Percentiles rank a stretch among this genome's conserved stretches.
Evolutionary conservation across 1,140 invertebrate genomes (phyloP).

Genomic region (Eumaeus atala): DNA sequence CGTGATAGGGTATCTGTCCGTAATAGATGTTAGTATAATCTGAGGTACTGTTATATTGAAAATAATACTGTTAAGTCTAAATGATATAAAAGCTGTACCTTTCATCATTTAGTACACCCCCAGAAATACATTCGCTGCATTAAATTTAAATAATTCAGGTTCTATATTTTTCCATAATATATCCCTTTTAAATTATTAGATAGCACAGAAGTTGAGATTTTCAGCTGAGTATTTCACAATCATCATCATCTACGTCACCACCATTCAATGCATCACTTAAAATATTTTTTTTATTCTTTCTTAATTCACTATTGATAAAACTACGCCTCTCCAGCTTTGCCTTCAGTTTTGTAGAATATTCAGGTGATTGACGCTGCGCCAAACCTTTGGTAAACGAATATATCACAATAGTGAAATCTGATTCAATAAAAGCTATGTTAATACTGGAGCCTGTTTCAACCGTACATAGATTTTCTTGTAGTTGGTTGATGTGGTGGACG

Average conservation of each 20-base stretch:
- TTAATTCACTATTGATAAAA: conserved; percentile 58
- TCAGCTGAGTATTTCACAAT: conserved; percentile 47
- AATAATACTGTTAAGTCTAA: too few species aligned
- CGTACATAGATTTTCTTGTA: conserved; percentile 63
- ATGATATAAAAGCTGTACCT: too few species aligned
- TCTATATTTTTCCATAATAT: too few species aligned
- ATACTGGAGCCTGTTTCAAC: conserved; percentile 54
- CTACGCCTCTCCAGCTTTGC: conserved; percentile 40
- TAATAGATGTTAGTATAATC: too few species aligned
- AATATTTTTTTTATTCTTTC: conserved; percentile 45
- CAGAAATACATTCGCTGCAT: too few species aligned
- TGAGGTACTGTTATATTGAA: too few species aligned
- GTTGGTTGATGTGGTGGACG: conserved; percentile 41
- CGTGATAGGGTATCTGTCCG: too few species aligned
- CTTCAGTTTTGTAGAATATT: conserved; percentile 30
- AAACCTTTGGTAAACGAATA: conserved; percentile 62
- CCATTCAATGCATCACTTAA: conserved; percentile 56
- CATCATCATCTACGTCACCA: conserved; percentile 55
- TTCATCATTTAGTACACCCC: too few species aligned
- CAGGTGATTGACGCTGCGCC: conserved; percentile 30
- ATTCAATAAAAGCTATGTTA: conserved; percentile 57
- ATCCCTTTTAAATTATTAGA: too few species aligned
- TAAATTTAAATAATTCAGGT: too few species aligned
- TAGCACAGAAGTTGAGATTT: too few species aligned
- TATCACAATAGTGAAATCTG: conserved; percentile 56